Conservation (phyloP, 1,140 invertebrate species). For the Phthorimaea operculella region DNA sequence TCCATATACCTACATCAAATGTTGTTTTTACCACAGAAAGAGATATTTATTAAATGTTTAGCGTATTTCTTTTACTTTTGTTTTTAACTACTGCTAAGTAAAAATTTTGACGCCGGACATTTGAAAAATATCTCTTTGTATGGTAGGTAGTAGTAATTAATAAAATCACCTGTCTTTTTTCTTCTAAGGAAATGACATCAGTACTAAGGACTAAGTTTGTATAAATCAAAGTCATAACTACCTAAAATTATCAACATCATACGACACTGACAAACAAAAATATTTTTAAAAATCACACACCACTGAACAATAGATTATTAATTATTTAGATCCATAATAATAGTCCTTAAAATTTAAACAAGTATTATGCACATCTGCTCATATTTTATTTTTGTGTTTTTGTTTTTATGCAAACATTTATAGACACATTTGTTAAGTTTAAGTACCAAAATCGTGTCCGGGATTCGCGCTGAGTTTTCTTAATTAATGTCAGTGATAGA, state of each 20-base stretch:
- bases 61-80: too few species aligned
- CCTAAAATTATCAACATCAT: constrained; percentile 18
- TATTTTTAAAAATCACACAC: constrained; percentile 18
- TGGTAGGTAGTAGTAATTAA: too few species aligned
- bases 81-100: too few species aligned
- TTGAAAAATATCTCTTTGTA: too few species aligned
- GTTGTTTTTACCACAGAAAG: too few species aligned
- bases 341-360: constrained; percentile 17
- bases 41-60: too few species aligned
- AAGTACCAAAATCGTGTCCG: constrained; percentile 27
- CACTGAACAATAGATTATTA: constrained; percentile 15
- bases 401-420: constrained; percentile 30
- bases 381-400: constrained; percentile 27
- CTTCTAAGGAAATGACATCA: too few species aligned
- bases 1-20: too few species aligned
- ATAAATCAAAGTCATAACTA: constrained; percentile 8
- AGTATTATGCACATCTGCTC: constrained; percentile 41
- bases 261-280: constrained; percentile 17
- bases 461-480: not conserved
- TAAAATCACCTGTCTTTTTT: too few species aligned
- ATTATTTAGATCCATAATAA: constrained; percentile 13
- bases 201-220: too few species aligned
- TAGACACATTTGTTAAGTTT: constrained; percentile 16
- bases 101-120: too few species aligned
- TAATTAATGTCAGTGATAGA: too few species aligned